phyloP scores from a whole-genome alignment of 2,113 vertebrate species.

The Neopipo cinnamomea region DNA sequence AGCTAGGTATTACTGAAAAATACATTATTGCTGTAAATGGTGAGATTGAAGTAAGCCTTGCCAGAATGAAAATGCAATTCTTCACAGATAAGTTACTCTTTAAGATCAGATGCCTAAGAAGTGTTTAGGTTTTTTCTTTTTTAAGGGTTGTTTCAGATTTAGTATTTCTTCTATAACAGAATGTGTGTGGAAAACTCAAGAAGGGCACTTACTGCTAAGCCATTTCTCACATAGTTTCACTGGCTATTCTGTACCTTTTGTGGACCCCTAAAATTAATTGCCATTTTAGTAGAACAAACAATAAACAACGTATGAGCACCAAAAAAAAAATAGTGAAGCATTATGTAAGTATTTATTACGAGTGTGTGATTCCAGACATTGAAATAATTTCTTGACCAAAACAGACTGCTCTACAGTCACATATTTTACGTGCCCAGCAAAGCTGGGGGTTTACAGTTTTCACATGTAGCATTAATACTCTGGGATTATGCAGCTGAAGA shows the following conservation, averaged over 20 bases:
- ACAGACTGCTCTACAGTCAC: conserved; percentile 34
- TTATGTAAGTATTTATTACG: conserved; percentile 1
- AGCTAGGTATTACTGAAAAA: conserved; percentile 36
- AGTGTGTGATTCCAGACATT: not conserved
- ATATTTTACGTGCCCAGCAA: conserved; percentile 15
- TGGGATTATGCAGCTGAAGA: conserved; percentile 48
- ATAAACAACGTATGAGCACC: not conserved
- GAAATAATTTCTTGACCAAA: conserved; percentile 38
- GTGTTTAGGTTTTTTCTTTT: conserved; percentile 38
- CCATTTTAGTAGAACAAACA: conserved; percentile 39
- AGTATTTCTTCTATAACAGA: conserved; percentile 47
- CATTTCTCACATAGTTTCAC: conserved; percentile 40
- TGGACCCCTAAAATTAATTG: conserved; percentile 28
- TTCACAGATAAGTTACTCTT: not conserved
- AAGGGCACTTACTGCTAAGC: not conserved
- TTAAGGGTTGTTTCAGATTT: conserved; percentile 32
- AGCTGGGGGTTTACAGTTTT: conserved; percentile 46
- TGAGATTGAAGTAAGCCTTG: conserved; percentile 48
- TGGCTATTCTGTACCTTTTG: not conserved
- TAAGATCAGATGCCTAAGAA: not conserved
- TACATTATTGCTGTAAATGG: conserved; percentile 43
- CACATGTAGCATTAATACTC: conserved; percentile 57
- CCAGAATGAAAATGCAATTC: conserved; percentile 12
- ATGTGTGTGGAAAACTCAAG: not conserved
- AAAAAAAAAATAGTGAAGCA: not conserved